Base-by-base conservation (phyloP, 2,797 vertebrate genomes). In the Phylloscopus collybita region DNA sequence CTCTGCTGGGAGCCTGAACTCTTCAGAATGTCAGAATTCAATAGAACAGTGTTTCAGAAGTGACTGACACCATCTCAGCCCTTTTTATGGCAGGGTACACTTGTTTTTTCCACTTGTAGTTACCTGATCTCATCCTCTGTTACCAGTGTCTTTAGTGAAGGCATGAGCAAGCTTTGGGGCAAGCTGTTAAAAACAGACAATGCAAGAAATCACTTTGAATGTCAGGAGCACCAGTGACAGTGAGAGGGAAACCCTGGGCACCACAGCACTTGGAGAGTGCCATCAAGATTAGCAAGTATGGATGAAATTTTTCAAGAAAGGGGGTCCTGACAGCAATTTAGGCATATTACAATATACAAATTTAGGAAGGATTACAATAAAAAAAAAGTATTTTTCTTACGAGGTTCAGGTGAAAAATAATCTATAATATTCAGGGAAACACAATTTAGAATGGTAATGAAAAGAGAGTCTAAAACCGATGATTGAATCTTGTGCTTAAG, bases 391-490 rank as follows among this genome's bases (percentile, higher is more conserved):
- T 44, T 81, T 80, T 88, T 80, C 64, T 67, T 88, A 79, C 27
- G 26, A 47, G 3, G 3, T 40, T 93, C 54, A 62, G 22, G 59
- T 81, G 66, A 88, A 96, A 93, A 92, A 80, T 86, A 54, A 54
- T 74, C 34, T 74, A 15, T 57, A 65, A 66, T 80, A 62, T 75
- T 18, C 20, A 75, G 26, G 11, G 54, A 44, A 88, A 34, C 20
- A 47, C 27, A 88, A 92, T 86, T 90, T 84, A 88, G 27, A 90
- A 80, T 84, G 65, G 70, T 95, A 91, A 91, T 84, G 82, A 88
- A 90, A 87, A 89, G 64, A 40, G 6, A 51, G 10, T 54, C 59
- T 90, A 80, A 95, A 92, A 14, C 76, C 54, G 50, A 79, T 91
- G 85, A 91, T 59, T 86, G n/a, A 83, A 93, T 84, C 67, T 69